phyloP scores from a whole-genome alignment of 1,140 invertebrate species.

The Tetramorium parvispinum region DNA sequence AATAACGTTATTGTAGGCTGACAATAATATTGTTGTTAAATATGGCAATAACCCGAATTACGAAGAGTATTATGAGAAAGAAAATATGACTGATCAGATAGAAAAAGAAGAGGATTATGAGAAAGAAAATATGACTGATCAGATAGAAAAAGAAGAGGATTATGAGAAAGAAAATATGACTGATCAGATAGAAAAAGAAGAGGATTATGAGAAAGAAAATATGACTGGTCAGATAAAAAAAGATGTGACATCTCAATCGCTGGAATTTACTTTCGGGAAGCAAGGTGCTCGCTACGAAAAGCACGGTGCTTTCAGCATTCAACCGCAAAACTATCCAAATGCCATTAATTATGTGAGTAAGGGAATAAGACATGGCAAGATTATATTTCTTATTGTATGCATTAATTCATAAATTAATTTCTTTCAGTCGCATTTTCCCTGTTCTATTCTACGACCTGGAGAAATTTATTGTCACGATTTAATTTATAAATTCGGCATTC shows the following conservation, averaged over 20 bases:
- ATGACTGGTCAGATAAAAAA: background rate
- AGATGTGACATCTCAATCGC: slow-evolving; percentile 5
- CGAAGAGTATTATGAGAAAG: slow-evolving; percentile 37
- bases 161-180: no score
- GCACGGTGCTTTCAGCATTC: slow-evolving; percentile 93
- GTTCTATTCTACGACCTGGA: slow-evolving; percentile 89
- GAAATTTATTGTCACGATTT: slow-evolving; percentile 89
- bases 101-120: slow-evolving; percentile 31
- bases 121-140: slow-evolving; percentile 40
- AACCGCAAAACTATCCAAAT: slow-evolving; percentile 96
- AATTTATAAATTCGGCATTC: slow-evolving; percentile 87
- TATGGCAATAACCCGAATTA: slow-evolving; percentile 9
- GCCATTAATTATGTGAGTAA: slow-evolving; percentile 91
- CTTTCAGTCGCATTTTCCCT: slow-evolving; percentile 90
- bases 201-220: no score
- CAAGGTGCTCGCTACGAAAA: slow-evolving; percentile 89
- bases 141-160: background rate
- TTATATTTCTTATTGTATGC: background rate
- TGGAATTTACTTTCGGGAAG: slow-evolving; percentile 88
- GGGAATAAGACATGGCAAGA: background rate
- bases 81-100: slow-evolving; percentile 22
- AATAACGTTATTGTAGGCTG: slow-evolving; percentile 4
- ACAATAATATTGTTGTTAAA: background rate
- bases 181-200: background rate
- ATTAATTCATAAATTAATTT: slow-evolving; percentile 65